Evolutionary conservation across 2,113 vertebrate species (phyloP).

Genomic region (Lethenteron reissneri): DNA sequence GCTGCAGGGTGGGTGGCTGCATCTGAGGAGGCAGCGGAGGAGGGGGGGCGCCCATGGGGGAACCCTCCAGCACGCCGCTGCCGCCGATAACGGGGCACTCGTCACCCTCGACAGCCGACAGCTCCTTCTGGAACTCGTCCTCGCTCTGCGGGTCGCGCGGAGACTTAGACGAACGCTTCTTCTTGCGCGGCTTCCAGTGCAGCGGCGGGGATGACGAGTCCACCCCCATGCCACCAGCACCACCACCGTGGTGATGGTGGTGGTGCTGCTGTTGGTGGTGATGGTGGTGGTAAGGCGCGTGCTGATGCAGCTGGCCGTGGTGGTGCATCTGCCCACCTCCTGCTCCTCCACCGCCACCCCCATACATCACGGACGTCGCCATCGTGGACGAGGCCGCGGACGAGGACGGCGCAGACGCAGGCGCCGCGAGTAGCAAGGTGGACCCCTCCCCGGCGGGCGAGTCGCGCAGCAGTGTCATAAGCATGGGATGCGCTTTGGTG

Average conservation of each 20-base stretch:
- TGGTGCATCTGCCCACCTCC: slow-evolving; percentile 45
- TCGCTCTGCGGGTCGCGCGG: slow-evolving; percentile 46
- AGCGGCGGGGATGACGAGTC: not conserved
- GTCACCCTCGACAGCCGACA: slow-evolving; percentile 94
- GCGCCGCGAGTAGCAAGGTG: slow-evolving; percentile 58
- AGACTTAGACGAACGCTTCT: slow-evolving; percentile 26
- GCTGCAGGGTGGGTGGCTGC: slow-evolving; percentile 28
- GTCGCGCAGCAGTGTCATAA: slow-evolving; percentile 96
- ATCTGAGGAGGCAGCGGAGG: slow-evolving; percentile 14
- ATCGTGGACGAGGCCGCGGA: slow-evolving; percentile 67
- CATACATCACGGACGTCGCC: slow-evolving; percentile 35
- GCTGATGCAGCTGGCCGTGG: slow-evolving; percentile 1
- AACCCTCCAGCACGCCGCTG: slow-evolving; percentile 73
- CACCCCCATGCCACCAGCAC: not conserved
- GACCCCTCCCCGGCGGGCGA: slow-evolving; percentile 89
- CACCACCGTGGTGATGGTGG: too few relatives aligned
- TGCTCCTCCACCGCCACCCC: slow-evolving; percentile 34
- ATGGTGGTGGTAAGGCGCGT: too few relatives aligned
- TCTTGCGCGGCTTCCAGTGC: slow-evolving; percentile 18
- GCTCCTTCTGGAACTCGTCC: slow-evolving; percentile 89
- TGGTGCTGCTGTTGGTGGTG: too few relatives aligned
- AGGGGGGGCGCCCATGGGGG: slow-evolving; percentile 40
- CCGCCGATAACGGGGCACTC: slow-evolving; percentile 94
- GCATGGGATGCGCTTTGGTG: slow-evolving; percentile 98
- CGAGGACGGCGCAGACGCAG: slow-evolving; percentile 79